Evolutionary conservation across 2,888 invertebrate species (phyloP), one percentile per base, ranked within the genome.

Genomic region (Aromia moschata): DNA sequence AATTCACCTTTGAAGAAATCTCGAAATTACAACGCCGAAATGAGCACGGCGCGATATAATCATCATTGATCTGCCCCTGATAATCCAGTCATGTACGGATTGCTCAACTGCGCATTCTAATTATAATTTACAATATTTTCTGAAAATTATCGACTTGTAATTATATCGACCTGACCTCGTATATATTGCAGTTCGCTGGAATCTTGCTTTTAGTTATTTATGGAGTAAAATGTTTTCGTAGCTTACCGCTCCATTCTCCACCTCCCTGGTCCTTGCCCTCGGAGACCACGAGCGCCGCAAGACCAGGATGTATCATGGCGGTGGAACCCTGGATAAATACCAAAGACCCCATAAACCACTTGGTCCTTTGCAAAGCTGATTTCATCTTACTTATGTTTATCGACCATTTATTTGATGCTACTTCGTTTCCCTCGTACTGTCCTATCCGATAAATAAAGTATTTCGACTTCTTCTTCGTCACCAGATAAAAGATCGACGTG

Each of bases 221-320:
- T n/a, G n/a, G n/a, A n/a, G n/a, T n/a, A n/a, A n/a, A n/a, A n/a
- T n/a, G n/a, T n/a, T n/a, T n/a, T n/a, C n/a, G n/a, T n/a, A n/a
- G 36, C 62, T 58, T 63, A 72, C 71, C 65, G 58, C 56, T 62
- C 73, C 73, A 74, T 10, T 56, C 55, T 5, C 56, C 58, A 38
- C 43, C 56, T 16, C 55, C 56, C 36, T 52, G 58, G 31, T 64
- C 45, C 0, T 12, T 12, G 2, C 49, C 38, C 9, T n/a, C 47
- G 1, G 71, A 69, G 1, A 64, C 65, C 4, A 73, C 69, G 5
- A 72, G 37, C 1, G 67, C 62, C 36, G 64, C 61, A 16, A 72
- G 56, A 16, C 72, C 73, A 0, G 74, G 74, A 61, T 70, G 67
- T 7, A 72, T 56, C 56, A 70, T 62, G 14, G 65, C 60, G 10